Percentiles rank a stretch among this genome's conserved stretches.
These are phyloP conservation scores for Tonatia bakeri DNA, from an alignment of 2,113 vertebrate species.

Conservation along the genomic window DNA sequence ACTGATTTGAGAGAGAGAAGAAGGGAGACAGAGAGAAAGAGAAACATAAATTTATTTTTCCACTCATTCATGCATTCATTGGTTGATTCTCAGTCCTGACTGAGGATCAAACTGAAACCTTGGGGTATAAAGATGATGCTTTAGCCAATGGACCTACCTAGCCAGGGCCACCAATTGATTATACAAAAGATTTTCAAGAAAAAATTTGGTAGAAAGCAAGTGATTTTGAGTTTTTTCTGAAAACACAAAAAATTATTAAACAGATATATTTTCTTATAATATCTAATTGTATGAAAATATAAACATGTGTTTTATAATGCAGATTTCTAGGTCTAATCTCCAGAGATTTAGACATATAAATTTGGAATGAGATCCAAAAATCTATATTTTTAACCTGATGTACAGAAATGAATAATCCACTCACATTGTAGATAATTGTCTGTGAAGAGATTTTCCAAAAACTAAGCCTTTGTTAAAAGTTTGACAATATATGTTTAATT, in stretches of 20 bases:
- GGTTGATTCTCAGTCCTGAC: too few species aligned
- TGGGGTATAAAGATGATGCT: too few species aligned
- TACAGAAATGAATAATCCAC: not conserved
- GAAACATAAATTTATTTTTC: too few species aligned
- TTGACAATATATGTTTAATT: not conserved
- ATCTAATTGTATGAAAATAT: not conserved
- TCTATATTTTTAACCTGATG: not conserved
- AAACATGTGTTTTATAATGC: not conserved
- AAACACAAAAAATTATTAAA: conserved; percentile 4
- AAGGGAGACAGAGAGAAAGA: too few species aligned
- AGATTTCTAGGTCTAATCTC: not conserved
- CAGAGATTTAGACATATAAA: not conserved
- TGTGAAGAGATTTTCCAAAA: not conserved
- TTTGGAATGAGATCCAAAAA: not conserved
- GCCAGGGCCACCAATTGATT: not conserved
- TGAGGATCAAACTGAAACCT: too few species aligned
- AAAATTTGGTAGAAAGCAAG: not conserved
- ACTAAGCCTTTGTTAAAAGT: not conserved
- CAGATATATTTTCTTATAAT: not conserved
- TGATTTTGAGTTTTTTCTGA: not conserved
- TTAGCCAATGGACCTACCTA: too few species aligned
- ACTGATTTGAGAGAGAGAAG: too few species aligned
- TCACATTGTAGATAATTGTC: not conserved
- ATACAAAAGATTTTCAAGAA: not conserved
- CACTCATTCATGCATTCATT: too few species aligned